Evolutionary conservation across 2,888 invertebrate species (phyloP).

Genomic region (Neuroscelio doddi): DNA sequence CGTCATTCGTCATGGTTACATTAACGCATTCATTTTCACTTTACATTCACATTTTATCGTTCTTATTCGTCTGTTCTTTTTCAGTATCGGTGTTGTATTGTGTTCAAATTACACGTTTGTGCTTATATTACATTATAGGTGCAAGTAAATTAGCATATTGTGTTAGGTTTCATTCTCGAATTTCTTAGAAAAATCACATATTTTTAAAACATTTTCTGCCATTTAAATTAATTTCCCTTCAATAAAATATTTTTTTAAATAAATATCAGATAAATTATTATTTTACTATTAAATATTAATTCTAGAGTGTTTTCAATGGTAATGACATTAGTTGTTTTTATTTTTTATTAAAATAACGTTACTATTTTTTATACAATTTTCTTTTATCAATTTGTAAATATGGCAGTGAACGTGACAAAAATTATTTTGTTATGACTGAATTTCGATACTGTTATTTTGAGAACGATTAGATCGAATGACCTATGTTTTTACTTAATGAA

Average conservation of each 20-base stretch:
- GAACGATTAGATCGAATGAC: slow-evolving; percentile 2
- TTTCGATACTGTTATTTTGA: background rate
- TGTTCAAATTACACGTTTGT: slow-evolving; percentile 38
- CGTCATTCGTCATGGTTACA: slow-evolving; percentile 26
- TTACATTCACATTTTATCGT: slow-evolving; percentile 25
- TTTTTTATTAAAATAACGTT: no score
- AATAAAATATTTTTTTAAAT: slow-evolving; percentile 6
- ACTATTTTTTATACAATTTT: no score
- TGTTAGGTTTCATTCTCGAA: slow-evolving; percentile 38
- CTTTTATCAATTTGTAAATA: no score
- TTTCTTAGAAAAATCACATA: slow-evolving; percentile 37
- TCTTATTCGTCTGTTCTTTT: slow-evolving; percentile 25
- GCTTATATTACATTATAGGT: slow-evolving; percentile 41
- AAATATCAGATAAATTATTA: background rate
- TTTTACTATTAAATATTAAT: no score
- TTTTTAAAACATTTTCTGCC: slow-evolving; percentile 37
- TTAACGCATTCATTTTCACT: slow-evolving; percentile 13
- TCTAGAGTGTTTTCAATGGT: no score
- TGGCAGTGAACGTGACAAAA: background rate
- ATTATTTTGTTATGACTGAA: background rate
- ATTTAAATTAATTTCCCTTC: slow-evolving; percentile 35
- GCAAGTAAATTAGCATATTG: slow-evolving; percentile 41
- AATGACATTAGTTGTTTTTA: no score
- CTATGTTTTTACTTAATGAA: background rate
- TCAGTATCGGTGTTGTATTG: slow-evolving; percentile 45